These are phyloP conservation scores for Scaptomyza montana DNA, from an alignment of 1,140 invertebrate genomes.

Conservation along the genomic window DNA sequence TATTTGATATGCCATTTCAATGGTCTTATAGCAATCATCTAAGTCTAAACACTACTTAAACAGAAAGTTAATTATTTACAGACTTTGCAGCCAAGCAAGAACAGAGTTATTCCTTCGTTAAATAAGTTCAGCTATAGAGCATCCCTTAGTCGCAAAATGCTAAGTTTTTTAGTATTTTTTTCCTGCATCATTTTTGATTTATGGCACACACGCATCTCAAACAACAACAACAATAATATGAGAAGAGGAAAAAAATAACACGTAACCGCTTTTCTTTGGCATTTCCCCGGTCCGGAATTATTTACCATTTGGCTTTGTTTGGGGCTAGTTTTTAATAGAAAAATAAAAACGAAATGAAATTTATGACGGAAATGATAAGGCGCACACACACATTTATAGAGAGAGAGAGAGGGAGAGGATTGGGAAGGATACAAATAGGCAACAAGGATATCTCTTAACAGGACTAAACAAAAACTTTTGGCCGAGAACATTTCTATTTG, in stretches of 20 bases:
- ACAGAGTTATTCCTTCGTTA: too few relatives aligned
- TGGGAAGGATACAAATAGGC: not conserved
- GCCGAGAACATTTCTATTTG: constrained; percentile 70
- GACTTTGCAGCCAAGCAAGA: too few relatives aligned
- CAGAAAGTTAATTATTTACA: too few relatives aligned
- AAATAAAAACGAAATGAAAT: constrained; percentile 79
- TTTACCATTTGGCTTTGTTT: constrained; percentile 33
- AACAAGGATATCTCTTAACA: constrained; percentile 62
- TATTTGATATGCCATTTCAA: too few relatives aligned
- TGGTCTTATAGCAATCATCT: too few relatives aligned
- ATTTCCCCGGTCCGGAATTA: constrained; percentile 7
- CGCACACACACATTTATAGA: constrained; percentile 12
- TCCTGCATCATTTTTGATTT: constrained; percentile 63
- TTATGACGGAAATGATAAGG: constrained; percentile 83
- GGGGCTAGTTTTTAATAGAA: constrained; percentile 78
- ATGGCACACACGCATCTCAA: constrained; percentile 49
- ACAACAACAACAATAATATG: constrained; percentile 15
- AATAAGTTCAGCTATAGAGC: constrained; percentile 1
- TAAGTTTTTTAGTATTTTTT: constrained; percentile 11
- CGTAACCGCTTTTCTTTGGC: constrained; percentile 20
- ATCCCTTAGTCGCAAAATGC: constrained; percentile 17
- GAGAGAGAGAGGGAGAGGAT: too few relatives aligned
- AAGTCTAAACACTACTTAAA: too few relatives aligned
- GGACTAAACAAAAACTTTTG: constrained; percentile 58
- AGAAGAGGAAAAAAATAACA: constrained; percentile 12